phyloP scores from a whole-genome alignment of 2,888 invertebrate genomes.

The Ditula angustiorana region DNA sequence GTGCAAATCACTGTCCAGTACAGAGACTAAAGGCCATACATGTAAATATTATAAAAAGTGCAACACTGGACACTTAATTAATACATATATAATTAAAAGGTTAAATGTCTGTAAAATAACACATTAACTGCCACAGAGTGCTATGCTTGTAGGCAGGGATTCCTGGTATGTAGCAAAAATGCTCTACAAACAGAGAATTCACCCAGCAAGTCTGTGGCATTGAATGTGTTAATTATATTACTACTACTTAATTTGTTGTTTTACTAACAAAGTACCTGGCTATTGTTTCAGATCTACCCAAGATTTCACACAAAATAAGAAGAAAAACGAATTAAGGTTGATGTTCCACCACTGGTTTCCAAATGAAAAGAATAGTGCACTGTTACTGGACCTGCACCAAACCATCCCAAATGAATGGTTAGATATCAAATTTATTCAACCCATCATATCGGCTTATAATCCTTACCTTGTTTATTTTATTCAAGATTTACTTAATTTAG shows the following conservation, averaged over 20 bases:
- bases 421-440: slow-evolving; percentile 66
- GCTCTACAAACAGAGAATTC: too few species aligned
- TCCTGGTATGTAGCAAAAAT: too few species aligned
- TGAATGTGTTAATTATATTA: too few species aligned
- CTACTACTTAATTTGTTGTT: not conserved
- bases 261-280: not conserved
- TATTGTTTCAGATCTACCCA: slow-evolving; percentile 51
- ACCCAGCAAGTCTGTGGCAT: too few species aligned
- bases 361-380: slow-evolving; percentile 58
- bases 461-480: slow-evolving; percentile 70
- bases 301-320: slow-evolving; percentile 51
- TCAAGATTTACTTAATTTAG: slow-evolving; percentile 62
- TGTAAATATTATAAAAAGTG: too few species aligned
- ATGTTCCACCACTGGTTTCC: slow-evolving; percentile 75
- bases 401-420: slow-evolving; percentile 65
- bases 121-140: too few species aligned
- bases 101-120: too few species aligned
- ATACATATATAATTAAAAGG: too few species aligned
- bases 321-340: slow-evolving; percentile 62
- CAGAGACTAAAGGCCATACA: too few species aligned
- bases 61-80: too few species aligned
- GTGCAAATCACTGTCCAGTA: too few species aligned
- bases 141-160: too few species aligned
- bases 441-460: slow-evolving; percentile 72
- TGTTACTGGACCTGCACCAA: slow-evolving; percentile 69